Base-by-base conservation (phyloP, 2,797 vertebrate species). In the Miichthys miiuy region DNA sequence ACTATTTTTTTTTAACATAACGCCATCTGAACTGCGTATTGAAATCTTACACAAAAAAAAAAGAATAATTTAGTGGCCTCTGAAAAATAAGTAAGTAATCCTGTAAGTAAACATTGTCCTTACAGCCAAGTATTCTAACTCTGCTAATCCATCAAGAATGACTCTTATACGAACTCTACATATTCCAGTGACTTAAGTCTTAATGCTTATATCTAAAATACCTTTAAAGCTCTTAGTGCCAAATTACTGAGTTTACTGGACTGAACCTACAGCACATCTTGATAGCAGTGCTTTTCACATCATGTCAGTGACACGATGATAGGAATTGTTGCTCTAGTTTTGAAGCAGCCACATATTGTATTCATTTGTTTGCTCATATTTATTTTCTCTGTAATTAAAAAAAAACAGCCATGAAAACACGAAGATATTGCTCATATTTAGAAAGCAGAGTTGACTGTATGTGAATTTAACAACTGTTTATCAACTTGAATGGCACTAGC, bases 1-100 rank as follows among this genome's bases (percentile, higher is more conserved):
- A 8, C 44, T 27, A 11, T 47, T 41, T 41, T 51, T 27, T 14
- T 61, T 68, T 51, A 54, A 65, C 54, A 78, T 65, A 84, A 34
- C 17, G 23, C 27, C 13, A 68, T 62, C 78, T 34, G 17, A 61
- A 48, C 11, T 79, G 46, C 9, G 44, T 50, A 42, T 46, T 23
- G 8, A 80, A 21, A 61, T 58, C 1, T 34, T 72, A 5, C 4
- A 71, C 38, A 77, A 20, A 55, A 76, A 79, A 75, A 67, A n/a
- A 17, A 21, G 11, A 72, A 74, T 51, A 23, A 75, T 74, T 57
- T 60, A 54, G 46, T 48, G 8, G 10, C 16, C 16, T 66, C 16
- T 42, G 23, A 72, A 70, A 63, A 44, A 72, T 20, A 64, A 34
- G 34, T 8, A 34, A 34, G 34, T 34, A 34, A 34, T 34, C 34